Conservation (phyloP, 2,113 vertebrate genomes). For the Micronisus gabar region DNA sequence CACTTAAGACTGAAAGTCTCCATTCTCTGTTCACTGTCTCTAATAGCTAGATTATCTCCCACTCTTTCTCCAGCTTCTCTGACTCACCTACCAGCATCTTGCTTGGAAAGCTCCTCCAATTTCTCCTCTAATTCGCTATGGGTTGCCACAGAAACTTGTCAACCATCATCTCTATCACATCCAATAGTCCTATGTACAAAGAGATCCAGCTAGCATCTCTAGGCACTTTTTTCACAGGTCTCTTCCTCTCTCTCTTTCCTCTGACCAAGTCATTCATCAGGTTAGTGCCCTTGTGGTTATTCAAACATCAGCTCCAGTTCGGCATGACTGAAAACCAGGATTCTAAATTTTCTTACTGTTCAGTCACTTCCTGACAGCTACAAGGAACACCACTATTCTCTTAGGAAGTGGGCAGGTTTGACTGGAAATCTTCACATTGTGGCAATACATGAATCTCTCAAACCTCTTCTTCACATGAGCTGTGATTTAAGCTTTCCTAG, state of each 20-base stretch:
- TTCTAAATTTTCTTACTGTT: background rate
- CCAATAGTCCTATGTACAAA: background rate
- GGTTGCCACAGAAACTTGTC: background rate
- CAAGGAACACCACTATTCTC: background rate
- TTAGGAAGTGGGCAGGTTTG: background rate
- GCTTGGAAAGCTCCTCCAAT: background rate
- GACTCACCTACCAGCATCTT: background rate
- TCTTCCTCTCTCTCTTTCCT: background rate
- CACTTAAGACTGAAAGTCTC: background rate
- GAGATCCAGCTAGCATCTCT: background rate
- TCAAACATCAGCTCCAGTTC: background rate
- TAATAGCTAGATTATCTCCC: background rate
- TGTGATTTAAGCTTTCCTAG: background rate
- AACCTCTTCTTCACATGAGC: background rate
- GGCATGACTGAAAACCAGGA: background rate
- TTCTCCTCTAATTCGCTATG: background rate
- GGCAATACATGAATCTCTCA: background rate
- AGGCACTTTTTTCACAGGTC: background rate
- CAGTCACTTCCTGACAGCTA: background rate
- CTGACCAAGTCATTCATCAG: background rate
- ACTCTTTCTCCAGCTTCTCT: background rate
- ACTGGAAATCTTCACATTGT: background rate
- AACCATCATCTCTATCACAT: background rate
- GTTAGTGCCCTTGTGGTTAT: background rate
- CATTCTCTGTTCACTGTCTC: background rate